Evolutionary conservation across 2,113 vertebrate genomes (phyloP).

Genomic region (Charadrius vociferus): DNA sequence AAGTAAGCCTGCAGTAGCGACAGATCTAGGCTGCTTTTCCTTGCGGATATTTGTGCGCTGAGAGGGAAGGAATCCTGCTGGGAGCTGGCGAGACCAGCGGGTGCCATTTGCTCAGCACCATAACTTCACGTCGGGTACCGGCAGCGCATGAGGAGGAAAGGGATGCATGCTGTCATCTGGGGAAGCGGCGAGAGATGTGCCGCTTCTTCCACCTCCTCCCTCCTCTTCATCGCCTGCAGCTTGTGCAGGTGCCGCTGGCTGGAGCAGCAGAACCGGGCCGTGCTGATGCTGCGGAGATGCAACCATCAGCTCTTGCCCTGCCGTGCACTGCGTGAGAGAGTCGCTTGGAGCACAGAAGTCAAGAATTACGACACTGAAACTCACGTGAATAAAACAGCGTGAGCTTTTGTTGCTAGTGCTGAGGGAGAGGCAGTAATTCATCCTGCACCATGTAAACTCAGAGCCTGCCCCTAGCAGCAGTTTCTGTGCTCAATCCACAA

Average conservation of each 20-base stretch:
- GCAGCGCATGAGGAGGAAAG: background rate
- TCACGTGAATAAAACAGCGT: background rate
- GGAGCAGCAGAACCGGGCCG: accelerated
- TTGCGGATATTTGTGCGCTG: accelerated
- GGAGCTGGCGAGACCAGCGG: background rate
- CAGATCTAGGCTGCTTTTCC: background rate
- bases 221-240: background rate
- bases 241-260: background rate
- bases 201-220: background rate
- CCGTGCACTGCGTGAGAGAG: accelerated
- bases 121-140: accelerated
- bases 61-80: background rate
- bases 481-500: background rate
- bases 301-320: accelerated
- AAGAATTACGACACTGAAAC: background rate
- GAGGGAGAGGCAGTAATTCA: background rate
- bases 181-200: background rate
- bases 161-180: background rate
- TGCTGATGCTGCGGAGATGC: accelerated
- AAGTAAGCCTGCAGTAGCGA: background rate
- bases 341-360: background rate
- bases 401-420: background rate
- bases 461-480: background rate
- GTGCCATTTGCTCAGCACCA: background rate
- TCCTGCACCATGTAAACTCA: background rate